Evolutionary conservation across 2,888 invertebrate species (phyloP), one percentile per base, ranked within the genome.

Genomic region (Polymixis lichenea): DNA sequence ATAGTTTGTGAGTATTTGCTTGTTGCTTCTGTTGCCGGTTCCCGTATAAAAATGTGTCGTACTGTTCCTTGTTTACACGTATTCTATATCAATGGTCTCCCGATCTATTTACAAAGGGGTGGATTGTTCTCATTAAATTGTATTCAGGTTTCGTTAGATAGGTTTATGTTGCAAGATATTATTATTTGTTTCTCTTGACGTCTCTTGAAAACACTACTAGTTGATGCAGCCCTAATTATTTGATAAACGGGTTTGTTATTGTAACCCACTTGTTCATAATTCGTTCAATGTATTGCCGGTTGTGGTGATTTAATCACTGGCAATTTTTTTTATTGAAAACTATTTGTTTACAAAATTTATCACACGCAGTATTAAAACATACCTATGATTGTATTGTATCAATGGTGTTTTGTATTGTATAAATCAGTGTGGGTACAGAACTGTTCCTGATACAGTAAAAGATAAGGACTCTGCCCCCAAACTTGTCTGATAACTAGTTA

Each of bases 71-170:
- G 96, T 96, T 96, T 96, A 96, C 96, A 96, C 96, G 96, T 96
- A 94, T 94, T 91, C 92, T 90, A 77, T 90, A 89, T 91, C 89
- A 89, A 90, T 91, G 89, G 89, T 91, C 90, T 89, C 88, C 88
- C 89, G 89, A 91, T 92, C 89, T 94, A 94, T 95, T 93, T 95
- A 95, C 94, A 94, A 96, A 95, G 95, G 96, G 96, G 96, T 93
- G 96, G 95, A 95, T 94, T 92, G 92, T 86, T 89, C 84, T 83
- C 78, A 86, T 72, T 80, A 82, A 62, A 75, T 72, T 72, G 19
- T 73, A 56, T 75, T 72, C 60, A 58, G 51, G 68, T 70, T 80
- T 56, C 25, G 17, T 11, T 66, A 61, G 46, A 25, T 70, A 28
- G 53, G 13, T 68, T 60, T 77, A 46, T 62, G 13, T 38, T 46